Base-by-base conservation (phyloP, 2,113 vertebrate species). In the Silurus glanis region DNA sequence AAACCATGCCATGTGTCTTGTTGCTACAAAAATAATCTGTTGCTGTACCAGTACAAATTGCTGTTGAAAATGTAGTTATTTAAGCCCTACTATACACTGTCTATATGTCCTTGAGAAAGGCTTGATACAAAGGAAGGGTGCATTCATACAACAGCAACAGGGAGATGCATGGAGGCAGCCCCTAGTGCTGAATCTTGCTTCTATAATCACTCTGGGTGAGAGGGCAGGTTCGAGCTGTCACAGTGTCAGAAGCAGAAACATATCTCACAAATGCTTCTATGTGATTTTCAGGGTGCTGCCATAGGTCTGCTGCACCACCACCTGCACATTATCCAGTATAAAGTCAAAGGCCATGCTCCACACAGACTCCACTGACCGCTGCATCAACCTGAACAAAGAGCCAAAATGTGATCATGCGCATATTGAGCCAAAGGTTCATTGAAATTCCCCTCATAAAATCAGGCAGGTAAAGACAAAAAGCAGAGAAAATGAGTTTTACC, bases 321-420 rank as follows among this genome's bases (percentile, higher is more conserved):
- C 96, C 94, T 99, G 98, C 93, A 99, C 96, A 49, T 99, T 99
- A 94, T 99, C 98, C 82, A 99, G 94, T 95, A 99, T 99, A 94
- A 99, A 99, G 94, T 99, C 98, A 91, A 99, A 99, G 81, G 98
- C 97, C 98, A 99, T 99, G 79, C 97, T 97, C 98, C 98, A 99
- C 85, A 99, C 97, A 0, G 98, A 99, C 93, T 99, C 98, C 91
- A 96, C 95, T 0, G 98, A 99, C 92, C 97, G 96, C 93, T 99
- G 97, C 97, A 98, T 99, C 89, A 99, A 91, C 94, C 98, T 99
- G 91, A 37, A 25, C 76, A 86, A 49, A 59, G 51, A 49, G 83
- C 51, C 28, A 72, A 8, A 14, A 12, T 21, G 6, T 64, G 3
- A 12, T 1, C 5, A 6, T 56, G 10, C 12, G 23, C 6, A n/a